Evolutionary conservation across 1,140 invertebrate genomes (phyloP).

Genomic region (Euura lappo): DNA sequence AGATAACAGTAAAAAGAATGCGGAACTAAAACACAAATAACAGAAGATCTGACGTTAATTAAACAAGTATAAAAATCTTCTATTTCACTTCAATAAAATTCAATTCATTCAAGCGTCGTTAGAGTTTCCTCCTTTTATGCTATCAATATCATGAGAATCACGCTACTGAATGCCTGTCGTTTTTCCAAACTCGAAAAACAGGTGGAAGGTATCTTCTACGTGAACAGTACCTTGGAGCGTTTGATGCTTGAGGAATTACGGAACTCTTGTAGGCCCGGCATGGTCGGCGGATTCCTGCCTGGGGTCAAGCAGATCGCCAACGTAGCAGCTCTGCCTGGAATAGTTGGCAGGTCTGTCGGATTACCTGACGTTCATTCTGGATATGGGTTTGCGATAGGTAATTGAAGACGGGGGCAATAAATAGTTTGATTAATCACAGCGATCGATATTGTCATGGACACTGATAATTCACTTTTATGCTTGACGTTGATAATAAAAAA

Average conservation of each 20-base stretch:
- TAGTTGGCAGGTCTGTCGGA: conserved; percentile 89
- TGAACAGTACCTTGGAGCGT: conserved; percentile 90
- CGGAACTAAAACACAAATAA: too few relatives aligned
- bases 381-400: conserved; percentile 98
- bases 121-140: conserved; percentile 17
- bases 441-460: conserved; percentile 7
- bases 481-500: conserved; percentile 20
- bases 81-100: not conserved
- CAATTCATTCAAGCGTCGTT: conserved; percentile 9
- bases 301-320: conserved; percentile 99
- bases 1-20: too few relatives aligned
- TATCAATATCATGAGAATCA: too few relatives aligned
- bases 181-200: conserved; percentile 38
- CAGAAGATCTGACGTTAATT: too few relatives aligned
- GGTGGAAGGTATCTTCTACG: conserved; percentile 98
- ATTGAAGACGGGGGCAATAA: conserved; percentile 17
- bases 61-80: not conserved
- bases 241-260: conserved; percentile 98
- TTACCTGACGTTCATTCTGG: conserved; percentile 99
- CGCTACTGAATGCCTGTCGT: too few relatives aligned
- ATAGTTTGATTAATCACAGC: conserved; percentile 20
- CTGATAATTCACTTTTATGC: conserved; percentile 13
- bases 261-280: conserved; percentile 87
- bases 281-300: conserved; percentile 95
- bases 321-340: conserved; percentile 97